These are phyloP conservation scores for Chrysogorgia sp. DNA, from an alignment of 92 coral and sea anemone species.

Conservation along the genomic window DNA sequence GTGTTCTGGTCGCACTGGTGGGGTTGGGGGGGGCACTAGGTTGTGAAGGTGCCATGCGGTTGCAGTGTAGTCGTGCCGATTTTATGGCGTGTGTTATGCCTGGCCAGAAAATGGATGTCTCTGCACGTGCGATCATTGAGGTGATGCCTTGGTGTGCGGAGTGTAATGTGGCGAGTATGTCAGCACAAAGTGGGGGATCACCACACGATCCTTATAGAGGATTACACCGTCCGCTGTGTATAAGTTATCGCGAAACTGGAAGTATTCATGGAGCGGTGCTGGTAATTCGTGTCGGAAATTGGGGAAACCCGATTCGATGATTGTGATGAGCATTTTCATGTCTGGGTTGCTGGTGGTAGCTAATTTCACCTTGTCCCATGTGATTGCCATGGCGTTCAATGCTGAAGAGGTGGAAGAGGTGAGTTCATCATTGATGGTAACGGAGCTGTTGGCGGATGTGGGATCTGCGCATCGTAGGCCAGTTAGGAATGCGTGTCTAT, in stretches of 20 bases:
- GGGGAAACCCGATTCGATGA: conserved; percentile 18
- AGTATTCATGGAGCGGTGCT: conserved; percentile 19
- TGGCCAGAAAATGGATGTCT: conserved; percentile 4
- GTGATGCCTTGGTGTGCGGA: too few relatives aligned
- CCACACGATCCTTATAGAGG: conserved; percentile 46
- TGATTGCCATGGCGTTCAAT: too few relatives aligned
- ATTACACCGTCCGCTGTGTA: conserved; percentile 11
- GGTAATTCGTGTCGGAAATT: conserved; percentile 49
- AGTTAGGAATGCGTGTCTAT: not conserved
- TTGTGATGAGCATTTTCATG: not conserved
- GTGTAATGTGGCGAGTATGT: too few relatives aligned
- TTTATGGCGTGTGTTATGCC: conserved; percentile 24
- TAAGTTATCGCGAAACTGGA: conserved; percentile 16
- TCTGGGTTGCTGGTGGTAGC: conserved; percentile 15
- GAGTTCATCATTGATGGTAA: conserved; percentile 3
- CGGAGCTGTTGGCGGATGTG: not conserved
- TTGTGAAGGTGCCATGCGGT: too few relatives aligned
- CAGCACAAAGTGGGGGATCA: conserved; percentile 19
- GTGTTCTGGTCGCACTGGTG: conserved; percentile 17
- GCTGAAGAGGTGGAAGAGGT: not conserved
- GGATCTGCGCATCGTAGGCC: not conserved
- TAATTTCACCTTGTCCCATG: conserved; percentile 32
- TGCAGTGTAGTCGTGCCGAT: not conserved
- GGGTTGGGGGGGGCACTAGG: conserved; percentile 35
- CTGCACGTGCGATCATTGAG: too few relatives aligned